Evolutionary conservation across 2,797 vertebrate species (phyloP), one percentile per base, ranked within the genome.

Genomic region (Pseudochromis fuscus): DNA sequence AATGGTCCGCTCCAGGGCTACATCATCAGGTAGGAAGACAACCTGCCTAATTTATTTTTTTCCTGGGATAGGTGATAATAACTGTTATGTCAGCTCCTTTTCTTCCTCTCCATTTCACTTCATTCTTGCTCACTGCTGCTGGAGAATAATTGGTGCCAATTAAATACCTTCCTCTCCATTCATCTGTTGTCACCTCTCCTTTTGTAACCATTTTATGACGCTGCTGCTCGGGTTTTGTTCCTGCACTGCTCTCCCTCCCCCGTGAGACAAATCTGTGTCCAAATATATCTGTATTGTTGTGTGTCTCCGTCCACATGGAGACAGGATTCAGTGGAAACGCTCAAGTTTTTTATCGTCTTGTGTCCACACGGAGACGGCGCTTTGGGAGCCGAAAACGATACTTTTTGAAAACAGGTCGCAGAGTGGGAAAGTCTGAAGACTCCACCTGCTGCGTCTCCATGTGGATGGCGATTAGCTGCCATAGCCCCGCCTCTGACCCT

Each of bases 1-100:
- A 99, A 99, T 0, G 98, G 98, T 3, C 91, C 96, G 50, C 94
- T 99, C 77, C 97, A 95, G 84, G 98, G 98, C 82, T 99, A 99
- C 86, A 88, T 98, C 86, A 98, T 99, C 93, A 96, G 97, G 98
- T 98, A 61, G 67, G 88, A 50, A 19, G 61, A 72, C 67, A 62
- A 33, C 56, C 68, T 49, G 49, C 49, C 70, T 63, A 31, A 69
- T 77, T 76, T 77, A 62, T 64, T 68, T 60, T 16, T 50, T 73
- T 52, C 27, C 5, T 25, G 23, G 23, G 63, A 76, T 64, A 38
- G 71, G 50, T 48, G 72, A 82, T 85, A 84, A 85, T 87, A 88
- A 81, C 75, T 83, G 68, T 72, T 61, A 77, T 83, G 76, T 82
- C 81, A 76, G 83, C 63, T 61, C 37, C 66, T 46, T 75, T 79